Evolutionary conservation across 2,113 vertebrate species (phyloP).

Genomic region (Gavia stellata): DNA sequence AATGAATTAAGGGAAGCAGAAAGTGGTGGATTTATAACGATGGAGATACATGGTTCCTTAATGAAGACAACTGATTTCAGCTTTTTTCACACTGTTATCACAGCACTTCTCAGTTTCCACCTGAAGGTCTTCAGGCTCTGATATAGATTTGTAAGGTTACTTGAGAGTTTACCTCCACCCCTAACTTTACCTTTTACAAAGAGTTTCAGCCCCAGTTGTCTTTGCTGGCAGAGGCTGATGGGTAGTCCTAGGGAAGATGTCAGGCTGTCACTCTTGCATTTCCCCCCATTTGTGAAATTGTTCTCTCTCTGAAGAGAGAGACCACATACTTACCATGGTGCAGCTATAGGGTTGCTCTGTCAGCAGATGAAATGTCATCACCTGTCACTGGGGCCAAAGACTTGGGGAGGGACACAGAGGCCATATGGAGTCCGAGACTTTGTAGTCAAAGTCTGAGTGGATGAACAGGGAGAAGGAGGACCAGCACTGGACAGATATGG

Average conservation of each 20-base stretch:
- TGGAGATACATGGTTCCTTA: neutral
- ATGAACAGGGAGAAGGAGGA: neutral
- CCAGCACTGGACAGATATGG: fast-evolving
- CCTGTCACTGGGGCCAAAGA: neutral
- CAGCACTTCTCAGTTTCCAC: neutral
- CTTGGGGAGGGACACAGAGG: neutral
- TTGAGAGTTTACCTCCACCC: neutral
- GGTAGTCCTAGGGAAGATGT: neutral
- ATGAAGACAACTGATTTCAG: neutral
- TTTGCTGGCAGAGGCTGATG: neutral
- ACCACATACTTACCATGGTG: neutral
- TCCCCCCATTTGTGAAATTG: neutral
- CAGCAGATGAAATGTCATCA: neutral
- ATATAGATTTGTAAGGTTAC: neutral
- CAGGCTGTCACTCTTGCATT: neutral
- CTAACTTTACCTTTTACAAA: neutral
- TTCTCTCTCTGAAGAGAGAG: neutral
- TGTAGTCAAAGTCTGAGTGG: neutral
- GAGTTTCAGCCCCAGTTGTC: neutral
- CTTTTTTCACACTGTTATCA: neutral
- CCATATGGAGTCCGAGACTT: neutral
- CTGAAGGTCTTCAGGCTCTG: neutral
- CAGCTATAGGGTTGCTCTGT: neutral
- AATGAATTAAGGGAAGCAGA: neutral
- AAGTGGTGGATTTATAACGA: neutral